phyloP scores from a whole-genome alignment of 2,113 vertebrate genomes.

The Pao palembangensis region DNA sequence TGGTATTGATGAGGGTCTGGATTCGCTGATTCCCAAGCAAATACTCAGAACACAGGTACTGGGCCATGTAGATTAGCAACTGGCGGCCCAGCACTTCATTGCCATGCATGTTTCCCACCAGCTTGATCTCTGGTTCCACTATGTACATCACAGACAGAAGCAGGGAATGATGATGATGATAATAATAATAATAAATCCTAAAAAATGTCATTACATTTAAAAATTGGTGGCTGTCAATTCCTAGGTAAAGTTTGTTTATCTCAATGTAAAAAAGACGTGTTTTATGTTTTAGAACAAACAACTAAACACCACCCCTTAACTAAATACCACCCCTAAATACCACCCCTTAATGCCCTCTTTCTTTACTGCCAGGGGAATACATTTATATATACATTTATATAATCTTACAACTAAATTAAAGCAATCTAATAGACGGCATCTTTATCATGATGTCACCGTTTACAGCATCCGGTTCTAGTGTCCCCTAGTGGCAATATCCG shows the following conservation, averaged over 20 bases:
- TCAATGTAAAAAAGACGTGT: no score
- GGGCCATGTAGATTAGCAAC: slow-evolving; percentile 87
- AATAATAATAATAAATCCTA: neutral
- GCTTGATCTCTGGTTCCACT: slow-evolving; percentile 96
- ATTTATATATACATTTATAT: no score
- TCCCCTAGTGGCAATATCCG: neutral
- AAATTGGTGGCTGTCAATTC: no score
- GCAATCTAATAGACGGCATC: no score
- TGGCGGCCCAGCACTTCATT: slow-evolving; percentile 94
- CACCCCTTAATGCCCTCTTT: no score
- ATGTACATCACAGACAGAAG: slow-evolving; percentile 26
- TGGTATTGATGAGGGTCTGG: slow-evolving; percentile 88
- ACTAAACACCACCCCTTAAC: no score
- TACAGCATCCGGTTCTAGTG: neutral
- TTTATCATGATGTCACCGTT: no score
- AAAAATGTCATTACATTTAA: neutral
- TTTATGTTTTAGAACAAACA: no score
- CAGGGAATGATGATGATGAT: no score
- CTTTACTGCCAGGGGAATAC: no score
- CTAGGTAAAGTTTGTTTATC: neutral
- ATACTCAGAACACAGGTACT: slow-evolving; percentile 93
- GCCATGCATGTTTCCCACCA: slow-evolving; percentile 95
- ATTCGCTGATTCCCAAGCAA: slow-evolving; percentile 83
- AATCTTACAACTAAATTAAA: no score
- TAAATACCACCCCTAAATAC: no score